phyloP scores from a whole-genome alignment of 2,797 vertebrate species.

The Hozukius guyotensis region DNA sequence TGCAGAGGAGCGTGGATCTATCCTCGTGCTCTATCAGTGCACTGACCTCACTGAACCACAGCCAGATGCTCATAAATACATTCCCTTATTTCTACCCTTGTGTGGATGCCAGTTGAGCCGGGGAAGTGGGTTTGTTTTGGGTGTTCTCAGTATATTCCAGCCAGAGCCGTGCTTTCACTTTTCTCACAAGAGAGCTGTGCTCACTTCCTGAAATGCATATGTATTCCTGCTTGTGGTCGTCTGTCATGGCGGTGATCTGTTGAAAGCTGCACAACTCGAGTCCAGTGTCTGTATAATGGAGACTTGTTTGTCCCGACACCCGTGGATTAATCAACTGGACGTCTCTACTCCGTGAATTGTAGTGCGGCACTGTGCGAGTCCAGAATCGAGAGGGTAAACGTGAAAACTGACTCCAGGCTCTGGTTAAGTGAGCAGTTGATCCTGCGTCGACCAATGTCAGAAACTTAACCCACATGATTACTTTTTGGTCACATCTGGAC shows the following conservation, averaged over 20 bases:
- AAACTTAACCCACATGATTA: conserved; percentile 62
- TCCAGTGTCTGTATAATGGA: conserved; percentile 76
- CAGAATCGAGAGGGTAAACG: conserved; percentile 26
- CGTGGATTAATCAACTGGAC: conserved; percentile 71
- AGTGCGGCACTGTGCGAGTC: conserved; percentile 29
- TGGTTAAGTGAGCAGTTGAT: conserved; percentile 58
- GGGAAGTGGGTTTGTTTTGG: conserved; percentile 84
- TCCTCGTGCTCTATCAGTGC: conserved; percentile 71
- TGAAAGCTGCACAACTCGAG: conserved; percentile 80
- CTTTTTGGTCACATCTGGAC: conserved; percentile 63
- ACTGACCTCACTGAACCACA: conserved; percentile 72
- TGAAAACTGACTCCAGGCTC: conserved; percentile 50
- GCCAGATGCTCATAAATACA: conserved; percentile 84
- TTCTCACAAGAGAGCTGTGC: conserved; percentile 75
- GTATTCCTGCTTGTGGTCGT: conserved; percentile 78
- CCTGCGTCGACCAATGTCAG: conserved; percentile 55
- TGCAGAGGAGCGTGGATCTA: conserved; percentile 37
- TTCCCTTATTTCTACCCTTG: conserved; percentile 81
- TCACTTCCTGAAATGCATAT: conserved; percentile 78
- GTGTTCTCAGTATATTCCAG: conserved; percentile 76
- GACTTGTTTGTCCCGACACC: conserved; percentile 76
- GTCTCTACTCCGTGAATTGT: conserved; percentile 57
- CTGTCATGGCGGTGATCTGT: conserved; percentile 79
- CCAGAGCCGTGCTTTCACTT: conserved; percentile 69
- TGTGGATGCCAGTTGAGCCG: conserved; percentile 75